Evolutionary conservation across 2,888 invertebrate species (phyloP).

Genomic region (Cerceris ruficornis): DNA sequence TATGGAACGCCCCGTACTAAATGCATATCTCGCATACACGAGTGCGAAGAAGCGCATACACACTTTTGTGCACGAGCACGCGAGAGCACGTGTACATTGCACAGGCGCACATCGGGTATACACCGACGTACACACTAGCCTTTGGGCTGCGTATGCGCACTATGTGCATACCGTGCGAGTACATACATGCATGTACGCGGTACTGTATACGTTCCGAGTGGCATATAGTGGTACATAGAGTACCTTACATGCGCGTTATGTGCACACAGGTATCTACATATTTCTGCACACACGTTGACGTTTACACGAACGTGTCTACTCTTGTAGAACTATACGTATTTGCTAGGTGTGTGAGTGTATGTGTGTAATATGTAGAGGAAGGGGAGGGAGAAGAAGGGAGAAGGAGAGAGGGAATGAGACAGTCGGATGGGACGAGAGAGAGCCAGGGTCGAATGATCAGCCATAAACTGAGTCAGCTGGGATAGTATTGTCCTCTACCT

Average conservation of each 20-base stretch:
- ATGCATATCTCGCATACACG: slow-evolving; percentile 45
- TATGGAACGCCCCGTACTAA: slow-evolving; percentile 47
- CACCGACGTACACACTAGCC: not conserved
- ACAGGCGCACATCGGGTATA: slow-evolving; percentile 3
- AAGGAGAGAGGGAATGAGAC: slow-evolving; percentile 25
- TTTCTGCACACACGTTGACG: slow-evolving; percentile 53
- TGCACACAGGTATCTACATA: slow-evolving; percentile 57
- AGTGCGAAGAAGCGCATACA: slow-evolving; percentile 45
- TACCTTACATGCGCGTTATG: slow-evolving; percentile 55
- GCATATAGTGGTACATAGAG: slow-evolving; percentile 24
- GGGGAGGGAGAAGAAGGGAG: slow-evolving; percentile 26
- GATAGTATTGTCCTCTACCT: slow-evolving; percentile 71
- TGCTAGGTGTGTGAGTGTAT: slow-evolving; percentile 18
- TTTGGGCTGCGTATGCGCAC: not conserved
- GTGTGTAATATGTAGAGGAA: slow-evolving; percentile 19
- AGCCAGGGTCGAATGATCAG: slow-evolving; percentile 77
- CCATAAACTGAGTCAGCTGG: slow-evolving; percentile 77
- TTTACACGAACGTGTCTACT: slow-evolving; percentile 30
- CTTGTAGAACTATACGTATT: slow-evolving; percentile 23
- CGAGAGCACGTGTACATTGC: slow-evolving; percentile 40
- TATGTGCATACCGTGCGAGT: slow-evolving; percentile 7
- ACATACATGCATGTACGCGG: slow-evolving; percentile 6
- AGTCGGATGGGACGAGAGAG: slow-evolving; percentile 33
- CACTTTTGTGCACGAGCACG: slow-evolving; percentile 40
- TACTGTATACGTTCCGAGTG: slow-evolving; percentile 8